Evolutionary conservation across 92 coral and sea anemone species (phyloP).

Genomic region (Bergia sp.): DNA sequence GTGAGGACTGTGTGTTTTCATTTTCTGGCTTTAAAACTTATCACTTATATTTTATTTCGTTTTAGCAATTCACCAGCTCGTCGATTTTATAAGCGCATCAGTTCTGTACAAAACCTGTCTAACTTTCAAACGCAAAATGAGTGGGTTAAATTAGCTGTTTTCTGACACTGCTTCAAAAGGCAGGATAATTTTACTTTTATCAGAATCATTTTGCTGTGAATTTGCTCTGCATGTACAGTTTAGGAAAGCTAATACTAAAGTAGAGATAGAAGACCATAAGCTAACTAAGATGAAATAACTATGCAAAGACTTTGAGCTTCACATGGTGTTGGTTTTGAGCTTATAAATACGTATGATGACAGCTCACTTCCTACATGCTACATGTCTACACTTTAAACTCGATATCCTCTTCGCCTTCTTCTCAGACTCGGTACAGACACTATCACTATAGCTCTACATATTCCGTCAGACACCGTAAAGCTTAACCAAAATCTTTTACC

Average conservation of each 20-base stretch:
- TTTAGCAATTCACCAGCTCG: background rate
- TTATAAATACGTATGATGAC: background rate
- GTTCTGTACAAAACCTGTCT: background rate
- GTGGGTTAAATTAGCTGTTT: too few relatives aligned
- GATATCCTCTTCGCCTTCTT: background rate
- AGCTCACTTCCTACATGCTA: background rate
- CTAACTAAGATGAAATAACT: background rate
- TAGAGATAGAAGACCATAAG: background rate
- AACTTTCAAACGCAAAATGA: background rate
- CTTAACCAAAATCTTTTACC: background rate
- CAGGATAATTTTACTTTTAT: background rate
- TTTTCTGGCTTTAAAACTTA: background rate
- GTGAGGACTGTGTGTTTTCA: background rate
- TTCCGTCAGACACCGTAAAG: too few relatives aligned
- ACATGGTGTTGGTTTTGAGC: background rate
- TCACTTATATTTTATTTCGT: too few relatives aligned
- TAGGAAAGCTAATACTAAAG: background rate
- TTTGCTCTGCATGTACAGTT: background rate
- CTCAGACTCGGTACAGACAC: background rate
- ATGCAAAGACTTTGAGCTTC: background rate
- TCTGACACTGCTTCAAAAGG: too few relatives aligned
- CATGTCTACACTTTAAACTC: background rate
- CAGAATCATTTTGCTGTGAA: background rate
- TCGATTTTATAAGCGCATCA: background rate
- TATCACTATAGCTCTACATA: too few relatives aligned